Base-by-base conservation (phyloP, 2,113 vertebrate species). In the Hippocampus guttulatus region DNA sequence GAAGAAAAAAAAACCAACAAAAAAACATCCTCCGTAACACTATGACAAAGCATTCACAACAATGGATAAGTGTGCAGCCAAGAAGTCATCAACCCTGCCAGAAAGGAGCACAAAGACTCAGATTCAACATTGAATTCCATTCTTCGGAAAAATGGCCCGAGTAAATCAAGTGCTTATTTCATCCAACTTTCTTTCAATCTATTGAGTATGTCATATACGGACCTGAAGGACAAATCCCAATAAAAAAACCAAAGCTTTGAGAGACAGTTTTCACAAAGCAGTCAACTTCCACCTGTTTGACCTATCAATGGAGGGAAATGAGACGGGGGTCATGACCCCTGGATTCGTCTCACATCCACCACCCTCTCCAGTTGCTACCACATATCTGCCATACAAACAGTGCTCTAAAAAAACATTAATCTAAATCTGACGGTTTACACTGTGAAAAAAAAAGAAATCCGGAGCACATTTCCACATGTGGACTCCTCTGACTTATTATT, bases 361-460 rank as follows among this genome's bases (percentile, higher is more conserved):
- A 9, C 25, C 2, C 38, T 43, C 38, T n/a, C 83, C 51, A 77
- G 81, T 87, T 76, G 86, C 86, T 87, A 89, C 85, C n/a, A 86
- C 75, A 84, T 86, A 87, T 84, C 79, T 83, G 84, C 70, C 80
- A 64, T 79, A 74, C 84, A 89, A 88, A 90, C 84, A 87, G 55
- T 45, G 79, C 75, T 41, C 58, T 88, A 84, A 76, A 84, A 88
- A 86, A 87, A 90, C 87, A 89, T 87, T 86, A 85, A 82, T 85
- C 81, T 77, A 80, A 79, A 79, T 85, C 77, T 77, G 68, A 67
- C 75, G 65, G 85, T 87, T 85, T 88, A 88, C 78, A 73, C 78
- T 55, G 63, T 67, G 67, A 69, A 70, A n/a, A 8, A 30, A 65
- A 8, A n/a, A 66, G 41, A 71, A 80, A 65, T 8, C 1, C 14